Evolutionary conservation across 2,888 invertebrate species (phyloP).

Genomic region (Acanthacorydalis orientalis): DNA sequence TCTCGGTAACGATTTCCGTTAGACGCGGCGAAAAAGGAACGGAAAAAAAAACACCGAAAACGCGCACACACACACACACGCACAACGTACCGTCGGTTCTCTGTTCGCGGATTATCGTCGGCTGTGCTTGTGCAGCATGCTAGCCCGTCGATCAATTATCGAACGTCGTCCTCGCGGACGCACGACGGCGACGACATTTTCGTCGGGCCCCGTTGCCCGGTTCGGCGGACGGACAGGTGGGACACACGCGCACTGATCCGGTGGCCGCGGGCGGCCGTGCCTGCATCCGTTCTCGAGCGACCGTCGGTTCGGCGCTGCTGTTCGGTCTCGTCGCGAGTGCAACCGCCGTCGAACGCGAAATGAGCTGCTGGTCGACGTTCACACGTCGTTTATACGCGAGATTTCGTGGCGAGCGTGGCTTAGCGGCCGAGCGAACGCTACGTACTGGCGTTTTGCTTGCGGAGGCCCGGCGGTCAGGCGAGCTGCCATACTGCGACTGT

Average conservation of each 20-base stretch:
- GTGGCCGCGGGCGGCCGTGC: not conserved
- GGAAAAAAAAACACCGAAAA: too few species aligned
- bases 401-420: not conserved
- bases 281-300: not conserved
- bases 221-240: not conserved
- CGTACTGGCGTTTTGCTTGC: not conserved
- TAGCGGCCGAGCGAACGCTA: not conserved
- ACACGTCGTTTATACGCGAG: not conserved
- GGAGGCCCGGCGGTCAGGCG: constrained; percentile 1
- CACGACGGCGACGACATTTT: too few species aligned
- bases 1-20: too few species aligned
- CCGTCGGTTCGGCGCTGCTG: not conserved
- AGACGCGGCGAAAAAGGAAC: too few species aligned
- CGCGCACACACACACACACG: too few species aligned
- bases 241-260: not conserved
- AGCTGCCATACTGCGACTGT: constrained; percentile 26
- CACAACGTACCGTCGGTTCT: too few species aligned
- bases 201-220: not conserved
- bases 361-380: not conserved
- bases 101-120: too few species aligned
- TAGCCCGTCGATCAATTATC: too few species aligned
- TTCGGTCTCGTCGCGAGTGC: not conserved
- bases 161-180: too few species aligned
- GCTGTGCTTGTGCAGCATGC: too few species aligned
- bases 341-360: not conserved